Conservation (phyloP, 2,888 invertebrate genomes). For the Hirtodrosophila histrioides region DNA sequence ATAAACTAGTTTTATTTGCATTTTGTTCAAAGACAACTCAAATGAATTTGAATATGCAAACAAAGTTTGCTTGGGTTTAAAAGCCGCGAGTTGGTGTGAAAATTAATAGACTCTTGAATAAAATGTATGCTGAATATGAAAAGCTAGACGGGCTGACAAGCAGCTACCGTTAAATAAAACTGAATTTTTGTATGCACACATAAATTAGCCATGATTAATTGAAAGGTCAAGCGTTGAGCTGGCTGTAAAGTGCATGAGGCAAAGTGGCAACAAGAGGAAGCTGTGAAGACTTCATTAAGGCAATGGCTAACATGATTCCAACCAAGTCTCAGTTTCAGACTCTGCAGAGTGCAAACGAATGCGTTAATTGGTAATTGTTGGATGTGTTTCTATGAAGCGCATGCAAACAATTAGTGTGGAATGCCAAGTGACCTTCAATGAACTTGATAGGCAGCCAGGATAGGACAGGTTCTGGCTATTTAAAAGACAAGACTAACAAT, state of each 20-base stretch:
- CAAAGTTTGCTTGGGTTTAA: slow-evolving; percentile 21
- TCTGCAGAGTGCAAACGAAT: slow-evolving; percentile 17
- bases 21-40: slow-evolving; percentile 27
- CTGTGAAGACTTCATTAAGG: slow-evolving; percentile 51
- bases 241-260: slow-evolving; percentile 51
- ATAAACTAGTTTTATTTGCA: slow-evolving; percentile 42
- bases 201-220: slow-evolving; percentile 74
- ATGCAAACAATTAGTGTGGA: slow-evolving; percentile 16
- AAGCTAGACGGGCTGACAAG: slow-evolving; percentile 55
- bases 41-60: slow-evolving; percentile 51
- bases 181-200: slow-evolving; percentile 42
- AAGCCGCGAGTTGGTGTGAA: slow-evolving; percentile 61
- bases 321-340: slow-evolving; percentile 2
- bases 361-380: slow-evolving; percentile 59
- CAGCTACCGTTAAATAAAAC: slow-evolving; percentile 53
- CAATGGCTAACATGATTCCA: slow-evolving; percentile 24
- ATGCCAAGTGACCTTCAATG: slow-evolving; percentile 41
- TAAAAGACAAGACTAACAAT: slow-evolving; percentile 32
- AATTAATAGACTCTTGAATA: slow-evolving; percentile 46
- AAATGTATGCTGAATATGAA: slow-evolving; percentile 48
- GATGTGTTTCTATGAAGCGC: slow-evolving; percentile 37
- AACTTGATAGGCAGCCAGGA: slow-evolving; percentile 30
- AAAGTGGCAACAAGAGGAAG: slow-evolving; percentile 27
- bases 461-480: slow-evolving; percentile 28
- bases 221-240: slow-evolving; percentile 65